Evolutionary conservation across 2,888 invertebrate genomes (phyloP).

Genomic region (Vesta saturnalis): DNA sequence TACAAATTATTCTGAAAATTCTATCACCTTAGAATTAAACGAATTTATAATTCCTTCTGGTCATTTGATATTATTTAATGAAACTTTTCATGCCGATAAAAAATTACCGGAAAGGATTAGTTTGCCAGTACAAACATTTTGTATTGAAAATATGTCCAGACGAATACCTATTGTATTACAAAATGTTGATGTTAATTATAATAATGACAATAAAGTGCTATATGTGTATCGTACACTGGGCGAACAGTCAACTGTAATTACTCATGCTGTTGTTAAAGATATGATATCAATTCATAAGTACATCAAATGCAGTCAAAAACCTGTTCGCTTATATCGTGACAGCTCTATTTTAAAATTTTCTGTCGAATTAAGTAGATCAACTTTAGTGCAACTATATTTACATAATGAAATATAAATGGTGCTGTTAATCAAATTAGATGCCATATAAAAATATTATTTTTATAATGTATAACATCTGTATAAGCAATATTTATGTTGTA

Average conservation of each 20-base stretch:
- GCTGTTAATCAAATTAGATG: too few species aligned
- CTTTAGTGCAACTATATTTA: conserved; percentile 55
- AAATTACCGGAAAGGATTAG: conserved; percentile 49
- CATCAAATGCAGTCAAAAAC: conserved; percentile 50
- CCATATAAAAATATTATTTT: too few species aligned
- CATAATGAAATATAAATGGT: too few species aligned
- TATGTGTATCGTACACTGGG: conserved; percentile 51
- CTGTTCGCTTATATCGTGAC: conserved; percentile 51
- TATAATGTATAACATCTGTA: too few species aligned
- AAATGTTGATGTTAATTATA: conserved; percentile 53
- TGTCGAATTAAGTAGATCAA: conserved; percentile 57
- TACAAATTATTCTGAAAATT: conserved; percentile 63
- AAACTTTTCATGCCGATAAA: conserved; percentile 66
- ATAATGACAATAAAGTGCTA: conserved; percentile 50
- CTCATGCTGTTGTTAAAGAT: conserved; percentile 49
- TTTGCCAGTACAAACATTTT: conserved; percentile 57
- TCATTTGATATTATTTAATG: conserved; percentile 66
- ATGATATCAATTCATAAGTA: conserved; percentile 56
- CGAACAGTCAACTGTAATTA: conserved; percentile 43
- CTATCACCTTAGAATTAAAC: conserved; percentile 70
- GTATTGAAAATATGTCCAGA: conserved; percentile 50
- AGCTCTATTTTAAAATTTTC: conserved; percentile 54
- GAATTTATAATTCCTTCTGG: conserved; percentile 72
- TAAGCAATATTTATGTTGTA: too few species aligned
- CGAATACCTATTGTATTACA: conserved; percentile 56